Conservation (phyloP, 2,113 vertebrate species). For the Pseudois nayaur region DNA sequence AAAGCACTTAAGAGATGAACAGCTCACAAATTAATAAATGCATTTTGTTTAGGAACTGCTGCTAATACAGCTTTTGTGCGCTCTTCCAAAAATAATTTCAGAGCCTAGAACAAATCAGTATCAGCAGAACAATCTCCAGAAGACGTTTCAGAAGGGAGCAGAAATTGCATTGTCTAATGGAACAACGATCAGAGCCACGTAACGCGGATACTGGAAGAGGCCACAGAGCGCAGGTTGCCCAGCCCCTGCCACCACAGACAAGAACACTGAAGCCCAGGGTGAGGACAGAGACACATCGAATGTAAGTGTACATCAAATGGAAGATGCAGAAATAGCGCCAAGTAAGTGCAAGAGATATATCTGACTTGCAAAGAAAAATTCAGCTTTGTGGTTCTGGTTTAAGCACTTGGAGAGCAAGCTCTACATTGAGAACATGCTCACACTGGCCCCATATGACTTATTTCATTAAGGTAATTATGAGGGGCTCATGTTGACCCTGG, state of each 20-base stretch:
- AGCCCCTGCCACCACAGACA: not conserved
- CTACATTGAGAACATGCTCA: not conserved
- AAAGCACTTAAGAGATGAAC: not conserved
- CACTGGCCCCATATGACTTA: not conserved
- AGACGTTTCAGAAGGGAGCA: not conserved
- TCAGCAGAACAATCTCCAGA: not conserved
- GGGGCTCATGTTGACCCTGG: not conserved
- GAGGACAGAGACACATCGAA: not conserved
- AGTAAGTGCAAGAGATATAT: not conserved
- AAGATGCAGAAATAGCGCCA: not conserved
- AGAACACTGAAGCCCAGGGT: not conserved
- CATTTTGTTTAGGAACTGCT: not conserved
- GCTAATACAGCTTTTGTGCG: not conserved
- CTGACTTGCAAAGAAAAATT: not conserved
- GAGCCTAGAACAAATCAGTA: not conserved
- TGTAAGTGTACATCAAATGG: not conserved
- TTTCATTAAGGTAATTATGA: constrained; percentile 30
- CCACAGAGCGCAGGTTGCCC: not conserved
- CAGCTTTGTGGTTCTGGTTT: not conserved
- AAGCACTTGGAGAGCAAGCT: not conserved
- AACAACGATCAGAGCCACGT: not conserved
- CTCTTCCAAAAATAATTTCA: constrained; percentile 29
- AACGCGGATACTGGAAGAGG: not conserved
- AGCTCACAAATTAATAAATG: not conserved
- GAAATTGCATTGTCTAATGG: not conserved